Conservation (phyloP, 2,797 vertebrate genomes). For the Todus mexicanus region DNA sequence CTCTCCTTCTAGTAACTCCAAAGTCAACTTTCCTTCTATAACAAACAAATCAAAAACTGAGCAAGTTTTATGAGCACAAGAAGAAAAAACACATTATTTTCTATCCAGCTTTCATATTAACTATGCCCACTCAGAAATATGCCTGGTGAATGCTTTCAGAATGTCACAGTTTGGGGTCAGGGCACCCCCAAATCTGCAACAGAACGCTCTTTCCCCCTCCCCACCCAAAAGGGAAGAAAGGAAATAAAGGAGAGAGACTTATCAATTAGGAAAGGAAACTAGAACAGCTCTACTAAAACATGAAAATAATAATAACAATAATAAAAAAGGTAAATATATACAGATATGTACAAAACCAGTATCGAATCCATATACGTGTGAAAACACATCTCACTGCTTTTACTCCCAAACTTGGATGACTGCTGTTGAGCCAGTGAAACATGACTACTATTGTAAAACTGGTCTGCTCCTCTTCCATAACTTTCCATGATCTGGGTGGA, state of each 20-base stretch:
- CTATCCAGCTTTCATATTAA: background rate
- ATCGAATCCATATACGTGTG: background rate
- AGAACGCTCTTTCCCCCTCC: too few relatives aligned
- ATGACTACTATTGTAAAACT: background rate
- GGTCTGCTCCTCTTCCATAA: background rate
- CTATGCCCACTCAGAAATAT: background rate
- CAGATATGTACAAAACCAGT: too few relatives aligned
- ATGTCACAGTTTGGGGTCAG: too few relatives aligned
- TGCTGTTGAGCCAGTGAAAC: background rate
- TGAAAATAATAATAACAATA: too few relatives aligned
- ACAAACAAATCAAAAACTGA: conserved; percentile 24
- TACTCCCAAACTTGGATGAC: background rate
- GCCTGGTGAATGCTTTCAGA: background rate
- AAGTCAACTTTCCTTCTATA: background rate
- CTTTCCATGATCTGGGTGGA: background rate
- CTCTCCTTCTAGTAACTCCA: conserved; percentile 37
- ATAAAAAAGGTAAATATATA: too few relatives aligned
- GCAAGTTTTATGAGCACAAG: background rate
- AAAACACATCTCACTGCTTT: background rate
- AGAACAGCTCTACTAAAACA: too few relatives aligned
- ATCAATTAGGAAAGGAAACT: too few relatives aligned
- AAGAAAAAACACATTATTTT: background rate
- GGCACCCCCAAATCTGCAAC: too few relatives aligned
- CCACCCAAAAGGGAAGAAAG: too few relatives aligned
- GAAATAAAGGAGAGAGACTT: too few relatives aligned